Base-by-base conservation (phyloP, 1,140 invertebrate genomes). In the Lordiphosa stackelbergi region DNA sequence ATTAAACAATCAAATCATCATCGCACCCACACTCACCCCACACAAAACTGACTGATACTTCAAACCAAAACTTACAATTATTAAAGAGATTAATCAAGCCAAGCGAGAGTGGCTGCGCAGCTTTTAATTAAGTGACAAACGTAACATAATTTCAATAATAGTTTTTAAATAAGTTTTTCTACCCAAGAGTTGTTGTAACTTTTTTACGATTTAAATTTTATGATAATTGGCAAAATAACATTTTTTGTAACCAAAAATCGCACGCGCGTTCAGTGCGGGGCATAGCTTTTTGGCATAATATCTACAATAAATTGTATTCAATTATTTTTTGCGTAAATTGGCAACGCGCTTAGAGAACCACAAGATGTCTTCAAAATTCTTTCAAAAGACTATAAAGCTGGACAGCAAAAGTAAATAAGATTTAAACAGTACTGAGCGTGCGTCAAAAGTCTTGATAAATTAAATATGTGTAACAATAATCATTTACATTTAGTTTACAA, bases 91-190 rank as follows among this genome's bases (percentile, higher is more conserved):
- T 49, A 22, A 12, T 11, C 59, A 54, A 42, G 38, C 46, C 48
- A 24, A 48, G 55, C 57, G 55, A 24, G 31, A 31, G 36, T 13
- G 34, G 47, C 38, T 19, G 28, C 31, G 31, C 10, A 43, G 28
- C 54, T 40, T 60, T 61, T 61, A 71, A 28, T 57, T 75, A 69
- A 75, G 73, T 57, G 51, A 53, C 22, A 60, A 12, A 41, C 53
- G 31, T 70, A 71, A 73, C 38, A 71, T 77, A 69, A 75, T 83
- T 81, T 81, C 72, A 83, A 75, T 79, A 79, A 83, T 79, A 79
- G 75, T 66, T 79, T 79, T 65, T 83, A 81, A 64, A 81, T 83
- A 83, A 77, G 77, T 81, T 81, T 81, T 81, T 81, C 77, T 81
- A 81, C 77, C 72, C 72, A 45, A 58, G 41, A 64, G 54, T 69